phyloP scores from a whole-genome alignment of 64 coral and sea anemone genomes.

The Stichodactyla mertensii region DNA sequence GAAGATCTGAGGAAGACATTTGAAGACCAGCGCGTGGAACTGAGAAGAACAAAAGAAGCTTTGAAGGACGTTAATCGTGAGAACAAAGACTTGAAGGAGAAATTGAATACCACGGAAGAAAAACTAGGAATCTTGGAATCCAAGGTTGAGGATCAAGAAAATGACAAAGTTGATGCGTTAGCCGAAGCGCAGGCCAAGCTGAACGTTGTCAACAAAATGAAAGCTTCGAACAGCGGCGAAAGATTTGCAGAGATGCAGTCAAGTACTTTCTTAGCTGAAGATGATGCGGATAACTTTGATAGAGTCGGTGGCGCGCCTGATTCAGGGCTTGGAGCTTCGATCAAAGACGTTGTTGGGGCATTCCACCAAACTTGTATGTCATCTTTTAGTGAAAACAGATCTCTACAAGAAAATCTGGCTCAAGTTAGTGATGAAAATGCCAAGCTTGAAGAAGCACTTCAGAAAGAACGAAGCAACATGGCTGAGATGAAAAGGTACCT shows the following conservation, averaged over 20 bases:
- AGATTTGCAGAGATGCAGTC: slow-evolving; percentile 38
- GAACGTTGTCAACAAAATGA: slow-evolving; percentile 77
- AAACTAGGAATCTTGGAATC: slow-evolving; percentile 57
- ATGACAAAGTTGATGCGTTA: slow-evolving; percentile 58
- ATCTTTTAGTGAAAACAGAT: slow-evolving; percentile 73
- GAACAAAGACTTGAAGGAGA: slow-evolving; percentile 58
- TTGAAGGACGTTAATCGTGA: slow-evolving; percentile 48
- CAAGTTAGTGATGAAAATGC: slow-evolving; percentile 27
- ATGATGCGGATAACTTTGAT: slow-evolving; percentile 31
- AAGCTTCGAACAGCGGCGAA: slow-evolving; percentile 41
- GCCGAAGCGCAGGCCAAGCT: slow-evolving; percentile 83
- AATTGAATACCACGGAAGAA: slow-evolving; percentile 38
- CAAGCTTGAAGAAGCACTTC: slow-evolving; percentile 47
- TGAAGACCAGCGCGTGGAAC: slow-evolving; percentile 32
- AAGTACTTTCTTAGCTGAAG: slow-evolving; percentile 19
- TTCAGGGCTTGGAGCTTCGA: slow-evolving; percentile 23
- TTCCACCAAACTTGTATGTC: slow-evolving; percentile 66
- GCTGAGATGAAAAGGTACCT: slow-evolving; percentile 69
- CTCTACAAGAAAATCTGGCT: slow-evolving; percentile 40
- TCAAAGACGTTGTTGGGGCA: slow-evolving; percentile 55
- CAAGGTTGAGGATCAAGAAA: slow-evolving; percentile 38
- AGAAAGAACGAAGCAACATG: slow-evolving; percentile 60
- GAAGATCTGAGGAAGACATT: slow-evolving; percentile 24
- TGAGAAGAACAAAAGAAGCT: slow-evolving; percentile 47
- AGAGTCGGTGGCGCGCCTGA: slow-evolving; percentile 19